Evolutionary conservation across 2,888 invertebrate species (phyloP).

Genomic region (Volucella inanis): DNA sequence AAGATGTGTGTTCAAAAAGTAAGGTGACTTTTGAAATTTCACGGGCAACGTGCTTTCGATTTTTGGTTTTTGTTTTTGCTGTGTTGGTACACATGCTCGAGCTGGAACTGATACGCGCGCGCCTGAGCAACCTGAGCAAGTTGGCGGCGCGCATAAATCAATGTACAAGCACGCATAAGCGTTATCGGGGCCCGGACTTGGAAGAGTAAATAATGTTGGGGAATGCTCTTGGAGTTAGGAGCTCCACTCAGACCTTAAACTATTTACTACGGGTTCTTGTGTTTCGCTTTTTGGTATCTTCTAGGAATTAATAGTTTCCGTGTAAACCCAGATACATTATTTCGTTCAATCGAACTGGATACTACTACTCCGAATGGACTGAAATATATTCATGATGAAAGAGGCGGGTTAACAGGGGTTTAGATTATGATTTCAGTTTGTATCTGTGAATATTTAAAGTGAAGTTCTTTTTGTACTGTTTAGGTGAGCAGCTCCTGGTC

Average conservation of each 20-base stretch:
- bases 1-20: too few species aligned
- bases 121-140: conserved; percentile 31
- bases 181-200: conserved; percentile 20
- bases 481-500: conserved; percentile 17
- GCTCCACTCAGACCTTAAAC: conserved; percentile 60
- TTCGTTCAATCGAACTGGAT: conserved; percentile 22
- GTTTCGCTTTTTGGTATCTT: conserved; percentile 59
- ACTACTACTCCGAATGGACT: conserved; percentile 15
- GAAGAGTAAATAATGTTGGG: neutral
- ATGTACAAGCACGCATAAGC: neutral
- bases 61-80: too few species aligned
- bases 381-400: neutral
- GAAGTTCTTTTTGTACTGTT: conserved; percentile 28
- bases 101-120: conserved; percentile 40
- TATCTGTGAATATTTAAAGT: conserved; percentile 6
- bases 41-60: too few species aligned
- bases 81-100: too few species aligned
- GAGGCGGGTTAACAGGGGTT: too few species aligned
- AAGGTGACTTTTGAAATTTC: too few species aligned
- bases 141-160: conserved; percentile 53
- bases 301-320: conserved; percentile 72
- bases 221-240: conserved; percentile 13
- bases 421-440: neutral
- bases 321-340: conserved; percentile 71
- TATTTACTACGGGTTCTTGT: conserved; percentile 57